Evolutionary conservation across 2,797 vertebrate genomes (phyloP).

Genomic region (Muscicapa striata): DNA sequence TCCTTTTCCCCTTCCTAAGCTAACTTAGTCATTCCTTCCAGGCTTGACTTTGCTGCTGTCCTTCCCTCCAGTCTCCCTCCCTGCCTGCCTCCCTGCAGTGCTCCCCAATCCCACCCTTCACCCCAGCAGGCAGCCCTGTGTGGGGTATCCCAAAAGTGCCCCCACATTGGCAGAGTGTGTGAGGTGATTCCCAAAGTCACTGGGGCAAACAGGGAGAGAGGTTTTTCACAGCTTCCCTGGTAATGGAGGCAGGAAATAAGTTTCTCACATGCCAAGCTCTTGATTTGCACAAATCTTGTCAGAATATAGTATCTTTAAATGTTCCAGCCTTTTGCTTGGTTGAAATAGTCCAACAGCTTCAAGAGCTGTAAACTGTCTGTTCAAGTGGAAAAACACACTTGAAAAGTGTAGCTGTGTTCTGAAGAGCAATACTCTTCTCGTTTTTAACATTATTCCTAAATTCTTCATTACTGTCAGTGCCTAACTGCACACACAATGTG

Average conservation of each 20-base stretch:
- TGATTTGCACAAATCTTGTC: neutral
- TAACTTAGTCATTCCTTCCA: neutral
- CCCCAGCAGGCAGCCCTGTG: accelerated
- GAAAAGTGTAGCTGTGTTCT: neutral
- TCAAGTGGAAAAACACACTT: conserved; percentile 6
- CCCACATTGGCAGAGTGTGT: neutral
- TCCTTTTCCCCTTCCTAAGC: neutral
- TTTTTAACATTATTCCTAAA: neutral
- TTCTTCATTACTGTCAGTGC: conserved; percentile 2
- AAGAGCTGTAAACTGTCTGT: neutral
- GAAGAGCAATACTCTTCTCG: neutral
- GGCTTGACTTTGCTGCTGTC: neutral
- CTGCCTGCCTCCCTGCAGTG: neutral
- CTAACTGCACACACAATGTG: neutral
- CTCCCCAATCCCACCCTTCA: accelerated
- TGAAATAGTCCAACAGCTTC: neutral
- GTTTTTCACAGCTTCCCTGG: neutral
- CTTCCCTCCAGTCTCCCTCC: neutral
- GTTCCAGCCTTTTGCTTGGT: neutral
- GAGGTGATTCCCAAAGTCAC: neutral
- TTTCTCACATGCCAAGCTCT: neutral
- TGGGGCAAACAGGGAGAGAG: neutral
- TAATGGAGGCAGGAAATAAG: neutral
- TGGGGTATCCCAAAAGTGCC: accelerated
- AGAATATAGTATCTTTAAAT: neutral